Base-by-base conservation (phyloP, 2,113 vertebrate genomes). In the Podarcis muralis region DNA sequence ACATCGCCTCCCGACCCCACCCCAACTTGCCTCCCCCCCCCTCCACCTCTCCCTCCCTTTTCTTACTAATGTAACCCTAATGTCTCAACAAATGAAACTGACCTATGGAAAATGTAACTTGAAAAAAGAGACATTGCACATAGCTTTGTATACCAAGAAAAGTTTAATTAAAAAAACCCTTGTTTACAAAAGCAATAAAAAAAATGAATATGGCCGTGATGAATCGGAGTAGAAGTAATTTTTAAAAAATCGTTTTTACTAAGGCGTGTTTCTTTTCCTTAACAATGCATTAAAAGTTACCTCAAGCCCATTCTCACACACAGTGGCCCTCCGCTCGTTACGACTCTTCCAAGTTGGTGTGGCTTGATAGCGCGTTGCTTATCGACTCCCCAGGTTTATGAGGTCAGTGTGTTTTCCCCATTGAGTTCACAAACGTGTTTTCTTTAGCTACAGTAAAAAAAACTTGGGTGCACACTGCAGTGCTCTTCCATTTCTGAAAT, bases 291-390 rank as follows among this genome's bases (percentile, higher is more conserved):
- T 90, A 6, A 78, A 95, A 99, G 98, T 95, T 99, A 99, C 92
- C 96, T 99, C 91, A 99, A 99, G 94, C 99, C 99, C 89, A 98
- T 98, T 90, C 97, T 99, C 93, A 99, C 99, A 2, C 99, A 99
- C 95, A 99, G 98, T 30, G 99, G 99, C 1, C 99, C 99, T 2
- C 98, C 98, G 0, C 93, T 99, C 93, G 98, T 98, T 76, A 97
- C 98, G 93, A 99, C 99, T 0, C 97, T 99, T 22, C 99, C 99
- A 18, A 95, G 96, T 87, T 99, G 98, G 97, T 99, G 99, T 90
- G 98, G 98, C n/a, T 97, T 99, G 4, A 91, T 99, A 59, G 99
- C 99, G 0, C 98, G 95, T 40, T 99, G 98, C 88, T 97, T 99
- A 93, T 99, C 99, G 81, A 99, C 97, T 91, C 98, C 98, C 0